A percentile compares a stretch with the other conserved stretches of the same genome.
Evolutionary conservation across 35 echinoderm and acorn worm species (phyloP).

Genomic region (Stichopus chloronotus): DNA sequence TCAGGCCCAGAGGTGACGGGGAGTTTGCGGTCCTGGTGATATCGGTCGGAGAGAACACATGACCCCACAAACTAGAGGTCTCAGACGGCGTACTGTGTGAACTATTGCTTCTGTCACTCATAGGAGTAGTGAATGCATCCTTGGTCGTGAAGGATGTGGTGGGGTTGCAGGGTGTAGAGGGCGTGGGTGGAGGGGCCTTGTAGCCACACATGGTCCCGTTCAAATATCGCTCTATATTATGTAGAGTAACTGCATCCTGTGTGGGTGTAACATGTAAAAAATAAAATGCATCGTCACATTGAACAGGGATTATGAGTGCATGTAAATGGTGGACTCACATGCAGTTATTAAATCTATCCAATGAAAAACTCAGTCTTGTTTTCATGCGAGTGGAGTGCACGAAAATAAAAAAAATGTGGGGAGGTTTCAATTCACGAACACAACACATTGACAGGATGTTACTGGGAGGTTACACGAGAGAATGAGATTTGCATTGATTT

Average conservation of each 20-base stretch:
- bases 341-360: neutral
- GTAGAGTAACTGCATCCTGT: constrained; percentile 84
- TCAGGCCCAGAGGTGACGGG: constrained; percentile 27
- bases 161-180: neutral
- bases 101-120: constrained; percentile 32
- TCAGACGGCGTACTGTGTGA: constrained; percentile 62
- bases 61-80: constrained; percentile 81
- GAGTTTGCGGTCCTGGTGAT: constrained; percentile 3
- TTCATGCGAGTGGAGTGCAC: too few species aligned
- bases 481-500: too few species aligned
- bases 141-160: neutral
- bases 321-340: neutral
- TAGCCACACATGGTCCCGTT: constrained; percentile 69
- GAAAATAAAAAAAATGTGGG: too few species aligned
- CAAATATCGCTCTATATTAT: constrained; percentile 92
- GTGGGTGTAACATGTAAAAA: neutral
- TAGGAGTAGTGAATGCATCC: constrained; percentile 7
- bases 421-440: too few species aligned
- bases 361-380: neutral
- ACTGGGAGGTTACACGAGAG: too few species aligned
- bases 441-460: too few species aligned
- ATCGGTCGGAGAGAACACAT: constrained; percentile 82
- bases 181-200: constrained; percentile 44
- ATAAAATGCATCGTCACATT: neutral
- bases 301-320: neutral